Base-by-base conservation (phyloP, 1,140 invertebrate genomes). In the Lineus longissimus region DNA sequence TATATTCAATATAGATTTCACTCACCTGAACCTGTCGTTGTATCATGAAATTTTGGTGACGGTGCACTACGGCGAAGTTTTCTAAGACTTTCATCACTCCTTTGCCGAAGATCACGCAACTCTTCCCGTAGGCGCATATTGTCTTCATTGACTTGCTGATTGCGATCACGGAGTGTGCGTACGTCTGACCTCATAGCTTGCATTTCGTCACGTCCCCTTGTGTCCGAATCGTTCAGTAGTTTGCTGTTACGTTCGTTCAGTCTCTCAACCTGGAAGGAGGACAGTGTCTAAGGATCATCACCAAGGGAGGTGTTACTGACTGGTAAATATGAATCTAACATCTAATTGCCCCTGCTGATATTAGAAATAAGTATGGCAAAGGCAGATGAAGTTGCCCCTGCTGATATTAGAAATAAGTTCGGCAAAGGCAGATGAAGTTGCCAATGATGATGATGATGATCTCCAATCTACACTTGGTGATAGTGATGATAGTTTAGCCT, bases 101-200 rank as follows among this genome's bases (percentile, higher is more conserved):
- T 2, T 59, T 22, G n/a, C 23, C 36, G 7, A 9, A 36, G 31
- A n/a, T 62, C 60, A 2, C 22, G 25, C 2, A 59, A 11, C 23
- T 54, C n/a, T 7, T 74, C 70, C 33, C 62, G 63, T 1, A 75
- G 55, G 25, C 62, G 36, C 7, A 75, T 60, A 59, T 72, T 76
- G 51, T 76, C 73, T 33, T 75, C 74, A 15, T 73, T 71, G 29
- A 76, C 61, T 45, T 70, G 61, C 61, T 69, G 69, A 47, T 74
- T 75, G 31, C 68, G 67, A 23, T 76, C 74, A 45, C 66, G 65
- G 4, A 71, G 61, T 2, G 65, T 68, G 11, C 62, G 41, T 19
- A 74, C 58, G 22, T 76, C 74, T 17, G 72, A 69, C 31, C 62
- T 66, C 22, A 76, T 59, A 22, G 67, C 67, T 54, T 72, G 68